Conservation (phyloP, 2,888 invertebrate genomes). For the Plutella xylostella region DNA sequence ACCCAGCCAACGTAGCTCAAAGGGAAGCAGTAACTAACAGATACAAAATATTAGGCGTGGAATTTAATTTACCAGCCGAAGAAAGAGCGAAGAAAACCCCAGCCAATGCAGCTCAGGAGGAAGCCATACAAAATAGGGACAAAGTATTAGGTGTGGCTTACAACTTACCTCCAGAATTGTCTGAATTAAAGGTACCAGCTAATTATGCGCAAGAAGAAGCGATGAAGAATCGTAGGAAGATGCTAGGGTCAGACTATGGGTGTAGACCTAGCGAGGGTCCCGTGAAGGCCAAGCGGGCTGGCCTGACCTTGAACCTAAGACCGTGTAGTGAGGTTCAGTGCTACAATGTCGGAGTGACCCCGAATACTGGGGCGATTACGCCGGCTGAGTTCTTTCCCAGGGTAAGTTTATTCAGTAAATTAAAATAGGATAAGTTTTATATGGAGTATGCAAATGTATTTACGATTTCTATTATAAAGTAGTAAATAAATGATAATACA, state of each 20-base stretch:
- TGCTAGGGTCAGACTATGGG: constrained; percentile 20
- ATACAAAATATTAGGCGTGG: constrained; percentile 70
- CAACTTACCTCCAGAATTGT: not conserved
- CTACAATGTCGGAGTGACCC: constrained; percentile 25
- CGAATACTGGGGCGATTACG: constrained; percentile 39
- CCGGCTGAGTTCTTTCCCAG: constrained; percentile 52
- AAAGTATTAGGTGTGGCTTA: constrained; percentile 39
- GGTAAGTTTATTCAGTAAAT: constrained; percentile 33
- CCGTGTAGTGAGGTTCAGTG: constrained; percentile 33
- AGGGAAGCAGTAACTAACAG: constrained; percentile 69
- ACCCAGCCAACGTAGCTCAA: constrained; percentile 43
- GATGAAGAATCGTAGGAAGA: constrained; percentile 17
- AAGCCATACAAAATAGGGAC: constrained; percentile 18
- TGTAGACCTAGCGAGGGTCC: not conserved
- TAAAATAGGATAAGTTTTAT: too few species aligned
- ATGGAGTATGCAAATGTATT: too few species aligned
- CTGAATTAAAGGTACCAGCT: not conserved
- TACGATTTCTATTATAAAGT: too few species aligned
- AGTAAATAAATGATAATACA: too few species aligned
- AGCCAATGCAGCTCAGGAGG: constrained; percentile 20
- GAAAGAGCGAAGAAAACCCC: constrained; percentile 29
- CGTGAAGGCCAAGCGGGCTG: constrained; percentile 31
- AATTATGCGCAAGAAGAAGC: constrained; percentile 51
- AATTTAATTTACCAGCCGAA: constrained; percentile 61
- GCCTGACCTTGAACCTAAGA: constrained; percentile 51